Evolutionary conservation across 1,140 invertebrate species (phyloP), one percentile per base, ranked within the genome.

Genomic region (Anoplolepis gracilipes): DNA sequence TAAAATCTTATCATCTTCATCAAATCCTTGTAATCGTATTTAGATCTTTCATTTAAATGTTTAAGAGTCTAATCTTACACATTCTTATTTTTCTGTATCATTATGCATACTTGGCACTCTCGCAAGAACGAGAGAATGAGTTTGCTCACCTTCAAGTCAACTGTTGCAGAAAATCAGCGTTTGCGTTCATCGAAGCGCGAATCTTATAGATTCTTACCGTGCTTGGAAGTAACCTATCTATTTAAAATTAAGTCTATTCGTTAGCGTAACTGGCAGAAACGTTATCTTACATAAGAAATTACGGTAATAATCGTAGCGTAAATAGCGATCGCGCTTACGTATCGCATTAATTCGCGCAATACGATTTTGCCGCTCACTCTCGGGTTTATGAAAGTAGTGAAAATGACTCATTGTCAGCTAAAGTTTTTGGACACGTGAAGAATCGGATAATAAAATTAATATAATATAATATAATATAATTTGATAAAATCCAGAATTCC

Each of bases 251-350:
- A 82, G n/a, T n/a, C 36, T 72, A 82, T 82, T 82, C 78, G 67
- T 82, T 73, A 61, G 78, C 67, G 55, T 59, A 67, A 73, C 78
- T 53, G n/a, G 19, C 78, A 69, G 67, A 82, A 82, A 73, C 55
- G 22, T 82, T 73, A 42, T 13, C 19, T 82, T 73, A 73, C 28
- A 55, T 82, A 82, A 82, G 78, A 73, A 82, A 82, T 82, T 82
- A 82, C 78, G 78, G 53, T 82, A 73, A 82, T 82, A 73, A 82
- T 73, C 53, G 53, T 73, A 82, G 67, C 67, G 53, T 82, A 73
- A 82, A 59, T 73, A 46, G 55, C 55, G 53, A 82, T 59, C 67
- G 78, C 36, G 65, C 67, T 81, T 81, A 65, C 78, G 65, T 81
- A 72, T n/a, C 77, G 76, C 65, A 19, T 33, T 59, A 81, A 81